Evolutionary conservation across 2,888 invertebrate genomes (phyloP), one percentile per base, ranked within the genome.

Genomic region (Cosmia trapezina): DNA sequence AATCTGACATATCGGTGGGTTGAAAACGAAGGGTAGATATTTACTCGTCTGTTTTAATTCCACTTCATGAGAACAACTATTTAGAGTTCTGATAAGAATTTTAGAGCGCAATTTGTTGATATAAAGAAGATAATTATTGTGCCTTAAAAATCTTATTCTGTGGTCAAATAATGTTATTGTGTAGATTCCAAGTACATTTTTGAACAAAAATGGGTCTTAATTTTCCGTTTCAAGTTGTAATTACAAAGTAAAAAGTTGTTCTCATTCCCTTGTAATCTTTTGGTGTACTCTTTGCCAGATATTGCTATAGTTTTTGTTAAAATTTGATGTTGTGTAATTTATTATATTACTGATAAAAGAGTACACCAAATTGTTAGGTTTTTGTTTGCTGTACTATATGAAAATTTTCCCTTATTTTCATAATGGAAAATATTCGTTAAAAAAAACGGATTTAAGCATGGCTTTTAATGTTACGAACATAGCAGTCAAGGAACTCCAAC

Each of bases 381-480:
- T 85, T 83, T 71, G 63, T 81, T 86, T 81, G 78, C 84, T 64
- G 54, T 73, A 43, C n/a, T n/a, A 33, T 22, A 60, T 1, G 51
- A 64, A 73, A 75, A 60, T 12, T 66, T 83, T 69, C 22, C 62
- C 9, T 62, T 62, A 60, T 19, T 19, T 64, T 28, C 22, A 8
- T 62, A 57, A 62, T 22, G 57, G 60, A 59, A 53, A 43, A 37
- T 81, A 64, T 76, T 70, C n/a, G 19, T 19, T 14, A 33, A 54
- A 33, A 59, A 75, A 79, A 78, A 71, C 77, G 79, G 90, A 63
- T 67, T 56, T 49, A 28, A 64, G 79, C 91, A 92, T 92, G 91
- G 92, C 91, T 92, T 91, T 89, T 85, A 85, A 80, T 88, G 86
- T 88, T 78, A 73, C 70, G 12, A 43, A 65, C 43, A 80, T 37